Conservation (phyloP, 1,140 invertebrate species). For the Apis florea region DNA sequence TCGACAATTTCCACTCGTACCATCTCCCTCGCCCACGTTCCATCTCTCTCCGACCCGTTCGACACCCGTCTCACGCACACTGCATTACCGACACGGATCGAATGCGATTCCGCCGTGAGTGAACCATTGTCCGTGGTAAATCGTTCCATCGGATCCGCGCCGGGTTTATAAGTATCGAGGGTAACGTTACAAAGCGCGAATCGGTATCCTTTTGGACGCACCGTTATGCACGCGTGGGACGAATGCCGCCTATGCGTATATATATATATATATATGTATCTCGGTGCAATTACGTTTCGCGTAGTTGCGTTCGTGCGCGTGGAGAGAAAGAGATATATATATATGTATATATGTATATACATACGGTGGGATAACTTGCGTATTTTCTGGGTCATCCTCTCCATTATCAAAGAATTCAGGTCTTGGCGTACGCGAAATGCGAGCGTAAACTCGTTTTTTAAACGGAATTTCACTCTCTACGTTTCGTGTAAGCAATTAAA, state of each 20-base stretch:
- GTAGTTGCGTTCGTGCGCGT: conserved; percentile 22
- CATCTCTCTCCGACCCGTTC: background rate
- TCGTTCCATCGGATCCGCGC: background rate
- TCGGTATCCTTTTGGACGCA: conserved; percentile 20
- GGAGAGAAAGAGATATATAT: too few relatives aligned
- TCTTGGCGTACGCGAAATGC: conserved; percentile 26
- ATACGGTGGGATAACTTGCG: background rate
- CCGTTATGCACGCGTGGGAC: conserved; percentile 25
- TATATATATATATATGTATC: too few relatives aligned
- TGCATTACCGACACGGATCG: background rate
- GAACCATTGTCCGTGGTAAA: conserved; percentile 1
- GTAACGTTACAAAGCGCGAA: conserved; percentile 12
- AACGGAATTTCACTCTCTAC: conserved; percentile 41
- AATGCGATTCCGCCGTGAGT: background rate
- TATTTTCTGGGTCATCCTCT: conserved; percentile 59
- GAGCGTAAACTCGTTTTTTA: conserved; percentile 46
- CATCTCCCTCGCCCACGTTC: background rate
- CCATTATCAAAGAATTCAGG: conserved; percentile 63
- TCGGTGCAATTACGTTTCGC: conserved; percentile 48
- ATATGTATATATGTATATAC: background rate
- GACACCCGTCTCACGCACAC: background rate
- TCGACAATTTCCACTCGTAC: background rate
- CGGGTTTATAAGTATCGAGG: conserved; percentile 21
- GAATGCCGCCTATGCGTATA: conserved; percentile 23
- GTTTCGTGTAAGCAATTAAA: conserved; percentile 39